A percentile compares a stretch with the other conserved stretches of the same genome.
phyloP scores from a whole-genome alignment of 2,113 vertebrate genomes.

The Uropsilus gracilis region DNA sequence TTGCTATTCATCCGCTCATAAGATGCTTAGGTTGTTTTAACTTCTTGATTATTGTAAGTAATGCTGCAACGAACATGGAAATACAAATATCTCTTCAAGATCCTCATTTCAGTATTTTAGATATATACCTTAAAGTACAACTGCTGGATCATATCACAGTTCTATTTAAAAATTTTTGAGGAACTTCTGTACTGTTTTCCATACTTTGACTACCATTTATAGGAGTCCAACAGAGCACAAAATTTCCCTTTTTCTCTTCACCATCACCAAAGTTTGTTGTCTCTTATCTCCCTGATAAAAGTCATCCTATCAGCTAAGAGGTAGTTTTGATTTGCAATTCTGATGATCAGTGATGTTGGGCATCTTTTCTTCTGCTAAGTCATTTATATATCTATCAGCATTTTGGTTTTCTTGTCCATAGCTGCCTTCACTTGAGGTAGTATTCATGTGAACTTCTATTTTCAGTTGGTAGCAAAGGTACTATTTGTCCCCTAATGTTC shows the following conservation, averaged over 20 bases:
- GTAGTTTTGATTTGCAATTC: neutral
- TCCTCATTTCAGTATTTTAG: neutral
- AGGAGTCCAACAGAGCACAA: neutral
- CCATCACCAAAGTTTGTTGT: neutral
- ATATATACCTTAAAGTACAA: neutral
- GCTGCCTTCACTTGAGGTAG: neutral
- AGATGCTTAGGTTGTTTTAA: neutral
- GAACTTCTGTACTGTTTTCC: neutral
- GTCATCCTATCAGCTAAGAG: neutral
- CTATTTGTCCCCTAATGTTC: neutral
- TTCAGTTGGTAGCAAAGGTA: neutral
- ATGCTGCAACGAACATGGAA: neutral
- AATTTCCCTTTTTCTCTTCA: neutral
- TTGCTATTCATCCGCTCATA: no score
- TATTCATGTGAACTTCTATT: neutral
- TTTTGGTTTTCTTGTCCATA: neutral
- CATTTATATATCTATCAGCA: no score
- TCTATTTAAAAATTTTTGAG: neutral
- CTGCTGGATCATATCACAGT: neutral
- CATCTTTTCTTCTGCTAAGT: no score
- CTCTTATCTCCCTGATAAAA: neutral
- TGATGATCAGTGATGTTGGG: neutral
- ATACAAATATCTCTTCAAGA: neutral
- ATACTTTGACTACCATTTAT: no score
- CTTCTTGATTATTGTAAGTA: neutral